phyloP scores from a whole-genome alignment of 2,113 vertebrate species.

The Rhodinocichla rosea region DNA sequence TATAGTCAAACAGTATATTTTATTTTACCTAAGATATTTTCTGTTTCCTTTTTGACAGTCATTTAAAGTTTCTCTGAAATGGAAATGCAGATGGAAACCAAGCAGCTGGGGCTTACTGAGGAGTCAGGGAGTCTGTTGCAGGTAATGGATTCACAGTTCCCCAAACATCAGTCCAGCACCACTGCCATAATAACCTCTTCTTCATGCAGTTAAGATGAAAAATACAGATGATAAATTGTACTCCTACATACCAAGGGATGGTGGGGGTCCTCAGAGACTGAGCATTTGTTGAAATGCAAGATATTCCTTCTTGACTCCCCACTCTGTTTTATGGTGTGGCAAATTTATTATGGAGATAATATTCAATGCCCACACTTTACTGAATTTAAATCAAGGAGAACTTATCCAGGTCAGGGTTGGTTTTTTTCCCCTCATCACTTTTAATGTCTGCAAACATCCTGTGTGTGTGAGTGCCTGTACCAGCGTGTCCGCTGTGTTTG shows the following conservation, averaged over 20 bases:
- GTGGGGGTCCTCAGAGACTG: not conserved
- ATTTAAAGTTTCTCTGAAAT: not conserved
- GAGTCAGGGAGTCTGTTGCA: not conserved
- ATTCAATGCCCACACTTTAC: constrained; percentile 26
- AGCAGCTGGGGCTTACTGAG: not conserved
- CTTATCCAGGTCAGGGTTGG: not conserved
- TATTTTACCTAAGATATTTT: not conserved
- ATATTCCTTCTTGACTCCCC: not conserved
- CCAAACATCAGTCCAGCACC: not conserved
- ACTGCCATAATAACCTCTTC: not conserved
- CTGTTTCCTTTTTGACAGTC: not conserved
- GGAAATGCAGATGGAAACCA: not conserved
- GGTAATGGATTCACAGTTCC: not conserved
- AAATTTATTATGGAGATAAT: constrained; percentile 49
- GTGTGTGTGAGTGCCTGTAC: not conserved
- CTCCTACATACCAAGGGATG: not conserved
- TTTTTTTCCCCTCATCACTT: not conserved
- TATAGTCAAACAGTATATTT: not conserved
- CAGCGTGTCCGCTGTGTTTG: not conserved
- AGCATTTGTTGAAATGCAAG: constrained; percentile 16
- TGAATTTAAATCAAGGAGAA: constrained; percentile 41
- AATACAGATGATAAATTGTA: not conserved
- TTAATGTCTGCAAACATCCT: constrained; percentile 14
- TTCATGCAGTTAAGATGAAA: not conserved
- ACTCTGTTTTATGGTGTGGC: constrained; percentile 21